Evolutionary conservation across 2,888 invertebrate species (phyloP), one percentile per base, ranked within the genome.

Genomic region (Opisthograptis luteolata): DNA sequence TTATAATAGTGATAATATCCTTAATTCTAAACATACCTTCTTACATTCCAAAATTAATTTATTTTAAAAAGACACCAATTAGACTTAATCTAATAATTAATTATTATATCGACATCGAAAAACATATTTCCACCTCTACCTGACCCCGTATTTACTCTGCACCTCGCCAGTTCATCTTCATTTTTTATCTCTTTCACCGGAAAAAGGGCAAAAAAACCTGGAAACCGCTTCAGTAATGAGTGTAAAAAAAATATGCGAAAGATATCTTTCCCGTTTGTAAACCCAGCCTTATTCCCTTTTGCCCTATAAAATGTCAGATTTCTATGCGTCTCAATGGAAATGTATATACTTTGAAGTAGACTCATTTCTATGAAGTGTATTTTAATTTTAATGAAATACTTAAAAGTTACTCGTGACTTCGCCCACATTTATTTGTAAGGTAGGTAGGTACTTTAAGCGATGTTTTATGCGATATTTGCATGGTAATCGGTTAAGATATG

Each of bases 121-220:
- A 25, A 14, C 4, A 12, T 2, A 6, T 2, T 6, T 35, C 49
- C 81, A 69, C 50, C 84, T 51, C 82, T 87, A 79, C 22, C 51
- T 72, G 74, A 76, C 78, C 81, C 75, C 84, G 84, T 88, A 90
- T 89, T 89, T 89, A 87, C 89, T 81, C 87, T 84, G 89, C 83
- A 85, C 85, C 89, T 85, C 86, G 83, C 81, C 86, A 84, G 88
- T 89, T 88, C 87, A 88, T 90, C 89, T 89, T 87, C 85, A 87
- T 88, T 87, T 89, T 89, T 88, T 88, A 84, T 84, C 82, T 85
- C 81, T 85, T 87, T 85, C 81, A 82, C 79, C 81, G 84, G 82
- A 84, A 86, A 86, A 87, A 78, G 81, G 81, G 79, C 81, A 84
- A 88, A 84, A 89, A 87, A 84, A 65, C 74, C 74, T n/a, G 76